Conservation (phyloP, 1,140 invertebrate genomes). For the Diachasmimorpha longicaudata region DNA sequence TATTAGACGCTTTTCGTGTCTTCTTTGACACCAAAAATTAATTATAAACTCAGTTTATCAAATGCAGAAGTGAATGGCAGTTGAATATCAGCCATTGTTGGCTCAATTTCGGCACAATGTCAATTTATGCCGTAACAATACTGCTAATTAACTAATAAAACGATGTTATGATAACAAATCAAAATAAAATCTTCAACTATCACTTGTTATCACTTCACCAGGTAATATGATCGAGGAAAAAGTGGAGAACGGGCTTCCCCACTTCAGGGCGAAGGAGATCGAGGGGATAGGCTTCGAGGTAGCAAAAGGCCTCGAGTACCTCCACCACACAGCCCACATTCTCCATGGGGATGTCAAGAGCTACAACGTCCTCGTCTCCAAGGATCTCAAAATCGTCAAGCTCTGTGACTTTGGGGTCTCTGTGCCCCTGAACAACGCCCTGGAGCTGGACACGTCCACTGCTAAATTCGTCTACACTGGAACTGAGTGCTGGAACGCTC, state of each 20-base stretch:
- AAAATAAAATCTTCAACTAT: too few species aligned
- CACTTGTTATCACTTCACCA: constrained; percentile 31
- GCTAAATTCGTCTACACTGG: constrained; percentile 67
- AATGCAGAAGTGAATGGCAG: too few species aligned
- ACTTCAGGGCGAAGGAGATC: constrained; percentile 71
- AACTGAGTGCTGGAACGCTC: constrained; percentile 79
- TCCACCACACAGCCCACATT: constrained; percentile 75
- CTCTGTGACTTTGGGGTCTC: constrained; percentile 87
- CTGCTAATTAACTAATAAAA: too few species aligned
- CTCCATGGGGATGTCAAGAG: constrained; percentile 88
- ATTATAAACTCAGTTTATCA: too few species aligned
- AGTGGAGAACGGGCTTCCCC: constrained; percentile 64
- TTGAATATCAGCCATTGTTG: too few species aligned
- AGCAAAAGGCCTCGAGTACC: constrained; percentile 75
- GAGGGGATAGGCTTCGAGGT: constrained; percentile 72
- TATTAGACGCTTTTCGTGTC: too few species aligned
- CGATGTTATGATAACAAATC: too few species aligned
- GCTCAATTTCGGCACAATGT: too few species aligned
- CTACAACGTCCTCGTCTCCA: constrained; percentile 79
- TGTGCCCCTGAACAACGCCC: constrained; percentile 71
- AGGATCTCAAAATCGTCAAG: constrained; percentile 77
- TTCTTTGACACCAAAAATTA: too few species aligned
- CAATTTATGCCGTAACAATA: neutral
- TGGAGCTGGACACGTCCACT: constrained; percentile 66
- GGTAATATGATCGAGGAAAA: constrained; percentile 75